These are phyloP conservation scores for Rhyacophila evoluta DNA, from an alignment of 2,888 invertebrate genomes.

Conservation along the genomic window DNA sequence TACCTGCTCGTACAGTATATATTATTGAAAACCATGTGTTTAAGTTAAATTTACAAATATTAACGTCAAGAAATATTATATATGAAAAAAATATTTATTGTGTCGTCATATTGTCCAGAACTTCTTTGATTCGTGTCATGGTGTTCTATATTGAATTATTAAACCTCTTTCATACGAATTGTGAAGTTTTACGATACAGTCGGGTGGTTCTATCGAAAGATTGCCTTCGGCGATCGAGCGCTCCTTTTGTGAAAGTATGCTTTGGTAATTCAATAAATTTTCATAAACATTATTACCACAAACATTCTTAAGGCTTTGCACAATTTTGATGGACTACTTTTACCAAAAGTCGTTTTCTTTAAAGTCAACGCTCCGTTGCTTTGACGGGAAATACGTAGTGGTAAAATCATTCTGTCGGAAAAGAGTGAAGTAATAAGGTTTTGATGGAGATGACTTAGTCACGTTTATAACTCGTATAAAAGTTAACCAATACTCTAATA, in stretches of 20 bases:
- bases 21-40: not conserved
- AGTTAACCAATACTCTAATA: not conserved
- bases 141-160: slow-evolving; percentile 5
- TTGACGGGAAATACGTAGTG: not conserved
- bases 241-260: not conserved
- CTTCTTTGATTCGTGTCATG: not conserved
- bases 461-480: not conserved
- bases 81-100: not conserved
- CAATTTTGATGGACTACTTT: not conserved
- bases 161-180: slow-evolving; percentile 1
- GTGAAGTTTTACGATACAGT: not conserved
- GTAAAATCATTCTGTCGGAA: not conserved
- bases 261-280: slow-evolving; percentile 18
- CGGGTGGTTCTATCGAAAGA: not conserved
- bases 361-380: not conserved
- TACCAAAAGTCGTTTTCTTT: not conserved
- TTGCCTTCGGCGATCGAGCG: not conserved
- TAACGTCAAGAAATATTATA: not conserved
- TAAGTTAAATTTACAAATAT: not conserved
- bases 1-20: not conserved
- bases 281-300: slow-evolving; percentile 8
- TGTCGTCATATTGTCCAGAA: not conserved
- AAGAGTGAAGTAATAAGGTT: not conserved
- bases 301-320: not conserved
- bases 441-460: not conserved